Evolutionary conservation across 2,888 invertebrate genomes (phyloP).

Genomic region (Drosophila barbarae): DNA sequence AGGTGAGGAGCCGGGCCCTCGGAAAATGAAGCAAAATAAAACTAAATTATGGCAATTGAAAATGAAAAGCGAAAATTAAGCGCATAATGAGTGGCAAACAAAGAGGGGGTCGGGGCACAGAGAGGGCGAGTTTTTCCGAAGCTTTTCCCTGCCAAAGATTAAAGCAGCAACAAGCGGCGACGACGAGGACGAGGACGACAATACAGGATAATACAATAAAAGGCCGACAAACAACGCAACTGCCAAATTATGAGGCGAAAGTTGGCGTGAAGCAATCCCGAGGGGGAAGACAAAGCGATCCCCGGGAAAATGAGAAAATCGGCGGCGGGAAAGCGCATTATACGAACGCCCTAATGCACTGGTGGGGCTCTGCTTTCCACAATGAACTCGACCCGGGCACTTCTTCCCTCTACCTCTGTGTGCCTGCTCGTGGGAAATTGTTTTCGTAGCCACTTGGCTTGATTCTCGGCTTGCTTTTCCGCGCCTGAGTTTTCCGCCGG

Average conservation of each 20-base stretch:
- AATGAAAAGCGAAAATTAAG: constrained; percentile 76
- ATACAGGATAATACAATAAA: constrained; percentile 65
- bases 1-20: constrained; percentile 16
- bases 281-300: constrained; percentile 21
- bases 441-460: constrained; percentile 24
- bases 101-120: not conserved
- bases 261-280: constrained; percentile 46
- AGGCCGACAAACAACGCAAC: constrained; percentile 46
- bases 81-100: constrained; percentile 64
- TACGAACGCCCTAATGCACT: constrained; percentile 42
- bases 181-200: constrained; percentile 38
- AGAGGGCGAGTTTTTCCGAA: not conserved
- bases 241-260: constrained; percentile 46
- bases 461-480: constrained; percentile 9
- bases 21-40: constrained; percentile 72
- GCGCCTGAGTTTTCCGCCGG: not conserved
- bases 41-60: constrained; percentile 77
- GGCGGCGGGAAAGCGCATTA: constrained; percentile 32
- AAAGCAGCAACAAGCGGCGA: constrained; percentile 66
- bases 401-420: not conserved
- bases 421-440: constrained; percentile 13
- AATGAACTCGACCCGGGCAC: constrained; percentile 15
- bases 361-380: constrained; percentile 8
- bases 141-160: constrained; percentile 44
- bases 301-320: constrained; percentile 17